Base-by-base conservation (phyloP, 2,113 vertebrate species). In the Takifugu bimaculatus region DNA sequence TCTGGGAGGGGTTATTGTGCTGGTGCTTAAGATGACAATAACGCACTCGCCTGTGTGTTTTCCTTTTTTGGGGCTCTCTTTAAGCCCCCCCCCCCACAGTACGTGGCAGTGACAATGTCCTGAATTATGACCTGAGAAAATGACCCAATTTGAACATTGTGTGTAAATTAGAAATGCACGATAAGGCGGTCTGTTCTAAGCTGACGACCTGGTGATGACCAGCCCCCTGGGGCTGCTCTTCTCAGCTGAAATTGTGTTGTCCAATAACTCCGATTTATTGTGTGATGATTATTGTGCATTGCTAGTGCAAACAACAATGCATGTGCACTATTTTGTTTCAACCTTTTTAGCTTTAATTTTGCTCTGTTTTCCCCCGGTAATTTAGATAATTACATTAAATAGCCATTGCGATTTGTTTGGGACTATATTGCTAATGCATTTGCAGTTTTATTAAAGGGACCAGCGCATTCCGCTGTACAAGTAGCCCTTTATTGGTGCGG, bases 11-110 rank as follows among this genome's bases (percentile, higher is more conserved):
- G 51, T 59, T 76, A 75, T 79, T 79, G 72, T 72, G 11, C 56
- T 52, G 59, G 72, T 53, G 65, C 72, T 85, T 72, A 81, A 70
- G 64, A 74, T 42, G 54, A 86, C 81, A 82, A 75, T 78, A 60
- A 48, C 61, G 57, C 62, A 49, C 54, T 65, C 60, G 54, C 13
- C 5, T 59, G 63, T 51, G 35, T 39, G 35, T n/a, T 47, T 47
- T 47, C 54, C 61, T 55, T 50, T 58, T 59, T 60, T 10, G 9
- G 11, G 35, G 6, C 68, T 68, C 53, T 63, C 55, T 68, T 70
- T 76, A 68, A 78, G 55, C 63, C 15, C 53, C 43, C 53, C 26
- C 7, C 52, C 42, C 50, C 26, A 62, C 65, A 58, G 49, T 62
- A 28, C 52, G 39, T 72, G 47, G 59, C 25, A 13, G 50, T 60